Percentiles rank a stretch among this genome's conserved stretches.
Evolutionary conservation across 2,113 vertebrate species (phyloP).

Genomic region (Scomber japonicus): DNA sequence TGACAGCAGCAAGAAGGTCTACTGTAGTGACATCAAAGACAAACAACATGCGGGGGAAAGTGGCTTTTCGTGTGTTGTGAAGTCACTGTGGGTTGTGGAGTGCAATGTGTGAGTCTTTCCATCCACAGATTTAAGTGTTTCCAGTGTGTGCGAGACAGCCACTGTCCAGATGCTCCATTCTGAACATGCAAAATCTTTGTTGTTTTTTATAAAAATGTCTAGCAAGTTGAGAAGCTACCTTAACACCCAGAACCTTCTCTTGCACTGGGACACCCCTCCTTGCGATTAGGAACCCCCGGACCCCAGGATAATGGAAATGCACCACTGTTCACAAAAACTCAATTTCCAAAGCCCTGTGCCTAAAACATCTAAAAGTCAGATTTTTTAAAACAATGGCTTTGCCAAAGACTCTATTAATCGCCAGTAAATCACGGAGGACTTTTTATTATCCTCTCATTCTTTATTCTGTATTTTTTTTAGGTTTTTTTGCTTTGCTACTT

Average conservation of each 20-base stretch:
- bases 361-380: conserved; percentile 84
- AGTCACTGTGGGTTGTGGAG: conserved; percentile 36
- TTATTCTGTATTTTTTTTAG: conserved; percentile 24
- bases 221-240: conserved; percentile 33
- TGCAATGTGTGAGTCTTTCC: conserved; percentile 48
- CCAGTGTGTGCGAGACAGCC: conserved; percentile 54
- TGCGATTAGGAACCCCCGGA: conserved; percentile 36
- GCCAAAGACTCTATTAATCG: conserved; percentile 83
- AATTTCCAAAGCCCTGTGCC: conserved; percentile 82
- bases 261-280: conserved; percentile 7
- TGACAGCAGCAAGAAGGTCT: conserved; percentile 32
- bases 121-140: conserved; percentile 62
- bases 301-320: conserved; percentile 63
- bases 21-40: conserved; percentile 48
- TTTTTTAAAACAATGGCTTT: conserved; percentile 79
- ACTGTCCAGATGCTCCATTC: conserved; percentile 52
- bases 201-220: background rate
- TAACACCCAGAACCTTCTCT: background rate
- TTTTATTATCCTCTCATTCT: conserved; percentile 56
- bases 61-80: conserved; percentile 37
- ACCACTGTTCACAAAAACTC: conserved; percentile 60
- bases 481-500: conserved; percentile 48
- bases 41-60: conserved; percentile 27
- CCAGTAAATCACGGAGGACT: conserved; percentile 77
- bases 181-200: conserved; percentile 2